phyloP scores from a whole-genome alignment of 2,888 invertebrate species.

The Caradrina kadenii region DNA sequence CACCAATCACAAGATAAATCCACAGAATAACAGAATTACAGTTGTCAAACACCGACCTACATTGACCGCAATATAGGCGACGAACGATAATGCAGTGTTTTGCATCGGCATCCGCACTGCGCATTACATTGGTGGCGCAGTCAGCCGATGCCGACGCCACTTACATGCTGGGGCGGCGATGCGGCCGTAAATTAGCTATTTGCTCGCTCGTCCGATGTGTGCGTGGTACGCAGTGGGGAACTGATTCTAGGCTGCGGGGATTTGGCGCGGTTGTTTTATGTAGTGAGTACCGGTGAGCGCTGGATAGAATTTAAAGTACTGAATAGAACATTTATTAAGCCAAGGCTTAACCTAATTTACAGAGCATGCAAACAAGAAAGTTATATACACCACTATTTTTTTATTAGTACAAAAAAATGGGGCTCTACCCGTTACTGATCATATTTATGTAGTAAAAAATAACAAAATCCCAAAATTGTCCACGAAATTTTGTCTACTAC shows the following conservation, averaged over 20 bases:
- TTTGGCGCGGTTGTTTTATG: constrained; percentile 6
- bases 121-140: constrained; percentile 69
- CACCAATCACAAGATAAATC: not conserved
- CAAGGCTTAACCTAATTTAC: too few relatives aligned
- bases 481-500: too few relatives aligned
- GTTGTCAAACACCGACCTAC: constrained; percentile 24
- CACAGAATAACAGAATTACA: constrained; percentile 13
- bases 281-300: not conserved
- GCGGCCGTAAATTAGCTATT: constrained; percentile 52
- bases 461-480: too few relatives aligned
- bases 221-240: constrained; percentile 34
- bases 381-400: too few relatives aligned
- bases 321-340: too few relatives aligned
- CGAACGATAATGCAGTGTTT: constrained; percentile 69
- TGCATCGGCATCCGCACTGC: constrained; percentile 73
- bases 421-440: too few relatives aligned
- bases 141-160: constrained; percentile 50
- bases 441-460: too few relatives aligned
- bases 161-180: constrained; percentile 53
- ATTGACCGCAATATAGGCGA: constrained; percentile 49
- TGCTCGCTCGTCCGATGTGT: constrained; percentile 25
- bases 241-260: constrained; percentile 15
- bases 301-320: not conserved
- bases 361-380: too few relatives aligned
- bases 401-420: too few relatives aligned